Evolutionary conservation across 2,888 invertebrate species (phyloP), one percentile per base, ranked within the genome.

Genomic region (Pharmacophagus antenor): DNA sequence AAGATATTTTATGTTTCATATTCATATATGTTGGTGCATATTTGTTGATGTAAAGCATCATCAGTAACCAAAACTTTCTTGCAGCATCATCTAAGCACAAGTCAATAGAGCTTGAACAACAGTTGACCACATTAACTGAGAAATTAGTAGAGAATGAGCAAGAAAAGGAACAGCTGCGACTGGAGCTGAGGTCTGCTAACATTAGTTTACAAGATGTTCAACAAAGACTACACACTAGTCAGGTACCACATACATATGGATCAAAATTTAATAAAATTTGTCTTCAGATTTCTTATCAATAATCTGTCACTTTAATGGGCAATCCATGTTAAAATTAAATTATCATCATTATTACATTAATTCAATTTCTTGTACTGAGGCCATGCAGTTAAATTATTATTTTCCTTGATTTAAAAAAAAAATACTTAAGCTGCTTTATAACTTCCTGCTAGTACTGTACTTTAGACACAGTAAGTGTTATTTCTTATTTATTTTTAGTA

Each of bases 61-160:
- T 37, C 37, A 15, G n/a, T 37, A 37, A 31, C 12, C 1, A 7
- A 2, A 31, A 31, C 31, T 10, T 2, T 1, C 4, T 70, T 70
- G 7, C 69, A 91, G 91, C 86, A 7, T 85, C 87, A 44, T 84
- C 82, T 69, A 90, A 91, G 71, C 89, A 88, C 64, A 81, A 84
- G 59, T 67, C 87, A 62, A 77, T 85, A 44, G 88, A 90, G 67
- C 62, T 89, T 1, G 88, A 91, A 67, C 87, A 88, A 56, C 79
- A 85, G 65, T 73, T 89, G 15, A 73, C 74, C 1, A 69, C 69
- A 6, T 70, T 88, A 15, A 76, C 79, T 0, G 77, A 82, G 48
- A 84, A 82, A 55, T 62, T 86, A 18, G 64, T 80, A 5, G 76
- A 82, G 20, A 77, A 77, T 60, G 84, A 88, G 20, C 82, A 81